Percentiles rank a stretch among this genome's conserved stretches.
These are phyloP conservation scores for Leiothrix lutea DNA, from an alignment of 2,113 vertebrate species.

Conservation along the genomic window DNA sequence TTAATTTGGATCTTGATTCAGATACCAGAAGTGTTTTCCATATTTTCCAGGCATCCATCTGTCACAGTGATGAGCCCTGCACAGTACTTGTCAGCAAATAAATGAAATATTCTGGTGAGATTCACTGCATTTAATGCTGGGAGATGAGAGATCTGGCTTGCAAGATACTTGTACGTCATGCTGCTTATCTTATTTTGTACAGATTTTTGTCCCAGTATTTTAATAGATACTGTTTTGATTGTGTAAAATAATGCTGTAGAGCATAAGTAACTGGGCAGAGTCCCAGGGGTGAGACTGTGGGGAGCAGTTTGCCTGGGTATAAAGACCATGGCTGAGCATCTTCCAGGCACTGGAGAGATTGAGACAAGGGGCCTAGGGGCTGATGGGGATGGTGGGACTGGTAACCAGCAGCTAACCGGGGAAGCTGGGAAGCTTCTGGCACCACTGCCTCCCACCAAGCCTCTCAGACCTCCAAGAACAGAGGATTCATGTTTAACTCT, in stretches of 20 bases:
- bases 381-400: not conserved
- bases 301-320: not conserved
- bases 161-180: not conserved
- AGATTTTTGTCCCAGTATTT: slow-evolving; percentile 11
- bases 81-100: slow-evolving; percentile 62
- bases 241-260: not conserved
- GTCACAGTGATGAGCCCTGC: slow-evolving; percentile 34
- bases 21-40: slow-evolving; percentile 61
- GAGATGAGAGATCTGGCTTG: slow-evolving; percentile 39
- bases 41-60: slow-evolving; percentile 59
- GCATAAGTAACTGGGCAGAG: not conserved
- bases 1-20: slow-evolving; percentile 58
- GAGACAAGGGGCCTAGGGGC: accelerated
- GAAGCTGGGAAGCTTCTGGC: not conserved
- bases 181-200: slow-evolving; percentile 4
- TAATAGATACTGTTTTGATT: not conserved
- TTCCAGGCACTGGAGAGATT: not conserved
- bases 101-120: slow-evolving; percentile 50
- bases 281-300: not conserved
- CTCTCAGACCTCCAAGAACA: not conserved
- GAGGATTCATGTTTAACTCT: not conserved
- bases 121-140: not conserved
- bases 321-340: not conserved
- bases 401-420: not conserved
- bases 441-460: accelerated